phyloP scores from a whole-genome alignment of 2,888 invertebrate genomes.

The Merodon equestris region DNA sequence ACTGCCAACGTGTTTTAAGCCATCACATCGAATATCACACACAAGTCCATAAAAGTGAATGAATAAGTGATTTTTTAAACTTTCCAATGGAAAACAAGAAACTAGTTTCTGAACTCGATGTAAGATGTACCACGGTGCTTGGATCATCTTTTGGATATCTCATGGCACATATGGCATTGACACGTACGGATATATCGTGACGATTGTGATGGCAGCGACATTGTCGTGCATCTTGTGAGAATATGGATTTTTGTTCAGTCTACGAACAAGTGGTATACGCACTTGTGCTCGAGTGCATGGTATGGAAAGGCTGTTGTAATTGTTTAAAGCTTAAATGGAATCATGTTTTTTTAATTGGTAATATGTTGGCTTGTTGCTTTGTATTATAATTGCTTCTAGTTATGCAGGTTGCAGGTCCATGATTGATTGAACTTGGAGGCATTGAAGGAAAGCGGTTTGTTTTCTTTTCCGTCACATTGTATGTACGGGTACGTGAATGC shows the following conservation, averaged over 20 bases:
- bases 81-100: conserved; percentile 59
- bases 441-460: conserved; percentile 15
- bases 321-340: conserved; percentile 23
- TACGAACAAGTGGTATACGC: conserved; percentile 14
- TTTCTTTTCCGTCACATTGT: not conserved
- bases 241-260: conserved; percentile 29
- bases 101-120: conserved; percentile 46
- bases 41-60: conserved; percentile 34
- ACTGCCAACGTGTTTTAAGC: not conserved
- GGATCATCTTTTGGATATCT: conserved; percentile 45
- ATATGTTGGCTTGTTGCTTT: not conserved
- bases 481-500: not conserved
- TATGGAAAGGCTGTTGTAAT: too few species aligned
- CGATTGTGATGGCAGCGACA: conserved; percentile 9
- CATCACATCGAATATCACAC: not conserved
- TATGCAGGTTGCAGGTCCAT: conserved; percentile 11
- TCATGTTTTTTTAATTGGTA: conserved; percentile 9
- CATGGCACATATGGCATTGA: conserved; percentile 1
- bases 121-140: conserved; percentile 29
- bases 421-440: conserved; percentile 9
- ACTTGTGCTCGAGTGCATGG: conserved; percentile 3
- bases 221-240: conserved; percentile 40
- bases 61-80: conserved; percentile 55
- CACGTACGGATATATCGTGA: conserved; percentile 35
- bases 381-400: conserved; percentile 21